Evolutionary conservation across 2,797 vertebrate genomes (phyloP).

Genomic region (Somateria mollissima): DNA sequence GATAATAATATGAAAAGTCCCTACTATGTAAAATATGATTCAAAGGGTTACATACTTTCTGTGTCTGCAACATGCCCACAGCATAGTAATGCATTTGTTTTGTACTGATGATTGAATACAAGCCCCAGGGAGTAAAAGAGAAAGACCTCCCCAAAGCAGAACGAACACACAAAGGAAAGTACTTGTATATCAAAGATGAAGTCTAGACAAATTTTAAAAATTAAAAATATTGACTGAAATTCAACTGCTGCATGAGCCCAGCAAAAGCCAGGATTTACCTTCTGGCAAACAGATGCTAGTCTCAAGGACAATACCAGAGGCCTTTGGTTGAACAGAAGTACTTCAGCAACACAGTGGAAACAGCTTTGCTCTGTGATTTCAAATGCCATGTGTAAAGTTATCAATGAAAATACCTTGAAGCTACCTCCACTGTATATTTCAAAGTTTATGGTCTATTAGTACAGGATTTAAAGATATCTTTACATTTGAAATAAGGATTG

Average conservation of each 20-base stretch:
- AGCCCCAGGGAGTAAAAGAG: neutral
- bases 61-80: neutral
- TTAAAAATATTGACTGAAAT: neutral
- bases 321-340: fast-evolving
- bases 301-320: neutral
- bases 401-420: neutral
- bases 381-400: neutral
- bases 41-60: neutral
- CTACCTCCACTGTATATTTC: neutral
- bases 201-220: neutral
- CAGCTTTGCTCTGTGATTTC: neutral
- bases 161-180: neutral
- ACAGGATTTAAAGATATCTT: neutral
- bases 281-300: neutral
- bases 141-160: neutral
- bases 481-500: neutral
- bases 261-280: neutral
- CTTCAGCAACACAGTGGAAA: neutral
- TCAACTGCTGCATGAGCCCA: neutral
- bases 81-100: fast-evolving
- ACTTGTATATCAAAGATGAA: neutral
- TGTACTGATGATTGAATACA: neutral
- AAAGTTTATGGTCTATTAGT: neutral
- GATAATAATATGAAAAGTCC: neutral
- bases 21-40: neutral